Evolutionary conservation across 2,797 vertebrate genomes (phyloP).

Genomic region (Psittacula echo): DNA sequence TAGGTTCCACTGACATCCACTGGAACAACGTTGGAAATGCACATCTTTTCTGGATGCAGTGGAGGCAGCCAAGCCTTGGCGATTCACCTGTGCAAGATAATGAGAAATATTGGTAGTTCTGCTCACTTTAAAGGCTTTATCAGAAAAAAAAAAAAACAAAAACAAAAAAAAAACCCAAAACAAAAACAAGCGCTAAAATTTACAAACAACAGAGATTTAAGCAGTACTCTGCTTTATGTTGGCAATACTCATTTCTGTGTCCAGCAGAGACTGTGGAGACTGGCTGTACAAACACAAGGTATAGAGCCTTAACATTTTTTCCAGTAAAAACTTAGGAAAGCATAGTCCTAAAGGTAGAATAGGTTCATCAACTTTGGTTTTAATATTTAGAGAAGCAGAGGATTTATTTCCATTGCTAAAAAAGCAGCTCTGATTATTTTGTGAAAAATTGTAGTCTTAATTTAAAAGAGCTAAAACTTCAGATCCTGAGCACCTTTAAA

Average conservation of each 20-base stretch:
- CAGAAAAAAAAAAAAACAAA: no score
- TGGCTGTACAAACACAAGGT: background rate
- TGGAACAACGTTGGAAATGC: constrained; percentile 30
- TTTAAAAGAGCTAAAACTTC: background rate
- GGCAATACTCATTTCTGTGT: background rate
- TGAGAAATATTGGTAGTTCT: rapidly evolving
- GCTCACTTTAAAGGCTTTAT: background rate
- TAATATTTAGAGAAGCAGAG: background rate
- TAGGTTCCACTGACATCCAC: constrained; percentile 47
- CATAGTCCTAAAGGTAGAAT: background rate
- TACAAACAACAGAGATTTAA: background rate
- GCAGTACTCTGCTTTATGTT: background rate
- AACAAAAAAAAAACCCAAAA: no score
- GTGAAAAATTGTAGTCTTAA: background rate
- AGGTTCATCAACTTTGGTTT: background rate
- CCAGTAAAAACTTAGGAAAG: background rate
- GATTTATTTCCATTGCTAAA: background rate
- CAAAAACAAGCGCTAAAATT: background rate
- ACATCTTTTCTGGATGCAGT: background rate
- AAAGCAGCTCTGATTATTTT: background rate
- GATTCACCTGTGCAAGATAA: background rate
- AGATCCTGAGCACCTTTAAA: background rate
- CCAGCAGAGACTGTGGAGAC: background rate
- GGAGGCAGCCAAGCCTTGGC: background rate
- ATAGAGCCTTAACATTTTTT: background rate